Percentiles rank a stretch among this genome's conserved stretches.
Conservation (phyloP, 2,113 vertebrate species). For the Mormyrus lacerda region DNA sequence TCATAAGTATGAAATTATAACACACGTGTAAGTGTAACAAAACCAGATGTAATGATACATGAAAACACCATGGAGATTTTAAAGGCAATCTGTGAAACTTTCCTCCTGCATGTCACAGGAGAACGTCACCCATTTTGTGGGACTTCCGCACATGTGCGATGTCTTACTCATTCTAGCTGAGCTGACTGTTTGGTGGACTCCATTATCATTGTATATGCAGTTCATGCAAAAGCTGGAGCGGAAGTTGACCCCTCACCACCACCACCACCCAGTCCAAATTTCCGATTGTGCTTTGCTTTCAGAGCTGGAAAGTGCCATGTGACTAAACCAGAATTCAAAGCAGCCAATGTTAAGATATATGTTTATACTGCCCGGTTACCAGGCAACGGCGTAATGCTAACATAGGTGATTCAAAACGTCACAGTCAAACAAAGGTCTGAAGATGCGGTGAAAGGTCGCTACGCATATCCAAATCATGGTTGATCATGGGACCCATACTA, state of each 20-base stretch:
- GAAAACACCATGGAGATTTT: neutral
- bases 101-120: neutral
- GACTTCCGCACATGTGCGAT: neutral
- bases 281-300: neutral
- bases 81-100: neutral
- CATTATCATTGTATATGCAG: neutral
- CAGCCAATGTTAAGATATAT: neutral
- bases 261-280: neutral
- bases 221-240: neutral
- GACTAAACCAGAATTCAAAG: neutral
- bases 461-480: neutral
- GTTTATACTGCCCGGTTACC: neutral
- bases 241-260: neutral
- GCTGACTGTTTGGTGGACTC: neutral
- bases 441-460: neutral
- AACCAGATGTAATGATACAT: neutral
- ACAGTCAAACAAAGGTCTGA: neutral
- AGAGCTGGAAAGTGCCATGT: neutral
- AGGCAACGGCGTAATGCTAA: neutral
- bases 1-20: neutral
- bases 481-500: neutral
- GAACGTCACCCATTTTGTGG: neutral
- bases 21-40: neutral
- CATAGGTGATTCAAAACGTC: neutral
- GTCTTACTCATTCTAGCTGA: neutral